Conservation (phyloP, 2,113 vertebrate species). For the Anoura caudifer region DNA sequence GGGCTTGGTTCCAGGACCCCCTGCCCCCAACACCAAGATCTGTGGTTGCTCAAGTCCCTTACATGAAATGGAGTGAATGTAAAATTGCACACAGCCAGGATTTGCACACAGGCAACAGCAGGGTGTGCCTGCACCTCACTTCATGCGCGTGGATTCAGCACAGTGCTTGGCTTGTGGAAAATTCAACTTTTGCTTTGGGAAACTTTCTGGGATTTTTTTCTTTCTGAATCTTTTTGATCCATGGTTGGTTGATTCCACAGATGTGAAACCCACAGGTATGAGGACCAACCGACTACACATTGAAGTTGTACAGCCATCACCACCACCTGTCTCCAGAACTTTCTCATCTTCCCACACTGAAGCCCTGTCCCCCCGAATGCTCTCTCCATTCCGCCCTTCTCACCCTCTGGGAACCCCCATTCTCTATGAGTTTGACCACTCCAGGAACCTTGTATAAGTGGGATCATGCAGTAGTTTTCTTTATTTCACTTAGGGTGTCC, state of each 20-base stretch:
- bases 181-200: background rate
- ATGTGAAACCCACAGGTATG: background rate
- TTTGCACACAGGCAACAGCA: background rate
- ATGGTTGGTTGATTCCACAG: background rate
- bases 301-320: background rate
- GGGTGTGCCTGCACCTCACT: background rate
- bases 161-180: background rate
- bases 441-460: background rate
- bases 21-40: background rate
- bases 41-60: background rate
- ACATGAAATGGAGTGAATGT: background rate
- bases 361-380: background rate
- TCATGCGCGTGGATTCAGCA: no score
- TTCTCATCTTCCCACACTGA: background rate
- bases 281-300: background rate
- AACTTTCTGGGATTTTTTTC: background rate
- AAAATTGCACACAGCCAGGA: background rate
- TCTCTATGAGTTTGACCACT: background rate
- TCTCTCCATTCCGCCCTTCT: no score
- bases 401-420: background rate
- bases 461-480: background rate
- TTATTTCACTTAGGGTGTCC: background rate
- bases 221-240: background rate
- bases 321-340: background rate
- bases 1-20: background rate